A percentile compares a stretch with the other conserved stretches of the same genome.
phyloP scores from a whole-genome alignment of 1,140 invertebrate species.

The Octopus bimaculoides region DNA sequence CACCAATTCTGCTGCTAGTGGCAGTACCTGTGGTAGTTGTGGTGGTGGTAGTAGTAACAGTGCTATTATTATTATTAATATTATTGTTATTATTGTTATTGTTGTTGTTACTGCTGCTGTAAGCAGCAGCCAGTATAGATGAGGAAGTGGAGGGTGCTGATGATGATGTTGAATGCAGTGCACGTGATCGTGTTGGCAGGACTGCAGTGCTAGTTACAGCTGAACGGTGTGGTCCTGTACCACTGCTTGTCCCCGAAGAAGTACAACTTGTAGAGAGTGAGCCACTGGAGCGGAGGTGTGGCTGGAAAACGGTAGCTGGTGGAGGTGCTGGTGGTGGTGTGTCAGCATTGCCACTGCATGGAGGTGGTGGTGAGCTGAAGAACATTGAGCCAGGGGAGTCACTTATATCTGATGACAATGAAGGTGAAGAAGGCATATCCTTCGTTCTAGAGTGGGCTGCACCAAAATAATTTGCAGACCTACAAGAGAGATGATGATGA shows the following conservation, averaged over 20 bases:
- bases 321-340: not conserved
- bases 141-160: not conserved
- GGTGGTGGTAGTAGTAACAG: too few relatives aligned
- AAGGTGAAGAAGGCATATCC: not conserved
- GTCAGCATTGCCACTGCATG: not conserved
- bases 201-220: not conserved
- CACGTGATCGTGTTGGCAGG: not conserved
- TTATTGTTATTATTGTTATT: constrained; percentile 6
- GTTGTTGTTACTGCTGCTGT: not conserved
- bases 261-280: not conserved
- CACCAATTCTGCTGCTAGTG: too few relatives aligned
- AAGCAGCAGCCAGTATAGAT: not conserved
- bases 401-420: not conserved
- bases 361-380: not conserved
- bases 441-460: not conserved
- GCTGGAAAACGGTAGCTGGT: not conserved
- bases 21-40: too few relatives aligned
- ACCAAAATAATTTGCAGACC: too few relatives aligned
- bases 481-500: too few relatives aligned
- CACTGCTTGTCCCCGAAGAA: not conserved
- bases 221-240: not conserved
- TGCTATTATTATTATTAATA: not conserved
- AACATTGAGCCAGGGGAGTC: not conserved
- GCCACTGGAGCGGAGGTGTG: not conserved
- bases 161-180: not conserved